Conservation (phyloP, 2,888 invertebrate genomes). For the Pardosa pseudoannulata region DNA sequence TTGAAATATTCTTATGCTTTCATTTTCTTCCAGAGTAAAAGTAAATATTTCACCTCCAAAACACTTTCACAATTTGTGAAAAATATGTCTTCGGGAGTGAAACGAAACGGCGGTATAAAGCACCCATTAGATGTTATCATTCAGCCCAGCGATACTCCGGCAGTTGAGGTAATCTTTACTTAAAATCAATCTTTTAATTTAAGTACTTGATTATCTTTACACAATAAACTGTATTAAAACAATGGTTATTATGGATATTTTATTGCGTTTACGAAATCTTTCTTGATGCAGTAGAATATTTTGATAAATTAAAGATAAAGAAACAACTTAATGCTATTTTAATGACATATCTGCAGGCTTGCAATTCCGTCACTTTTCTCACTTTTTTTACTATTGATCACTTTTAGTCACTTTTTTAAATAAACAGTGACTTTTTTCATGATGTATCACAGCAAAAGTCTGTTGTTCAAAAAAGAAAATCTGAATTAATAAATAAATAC, state of each 20-base stretch:
- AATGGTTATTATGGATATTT: not conserved
- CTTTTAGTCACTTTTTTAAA: no score
- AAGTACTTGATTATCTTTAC: not conserved
- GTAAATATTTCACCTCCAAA: not conserved
- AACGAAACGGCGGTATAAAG: not conserved
- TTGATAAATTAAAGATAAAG: no score
- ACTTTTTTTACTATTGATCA: no score
- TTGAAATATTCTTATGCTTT: no score
- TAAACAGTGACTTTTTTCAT: no score
- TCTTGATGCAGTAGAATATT: not conserved
- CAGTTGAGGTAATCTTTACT: constrained; percentile 31
- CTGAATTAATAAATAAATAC: no score
- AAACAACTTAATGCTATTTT: no score
- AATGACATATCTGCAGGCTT: no score
- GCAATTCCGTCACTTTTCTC: no score
- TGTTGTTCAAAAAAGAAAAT: no score
- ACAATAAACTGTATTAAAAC: no score
- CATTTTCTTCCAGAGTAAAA: not conserved
- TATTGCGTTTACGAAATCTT: not conserved
- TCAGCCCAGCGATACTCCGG: constrained; percentile 40
- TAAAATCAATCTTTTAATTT: not conserved
- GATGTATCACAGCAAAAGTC: no score
- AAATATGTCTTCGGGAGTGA: constrained; percentile 1
- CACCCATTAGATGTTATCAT: constrained; percentile 36
- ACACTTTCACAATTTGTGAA: not conserved